Conservation (phyloP, 2,888 invertebrate species). For the Malthinus seriepunctatus region DNA sequence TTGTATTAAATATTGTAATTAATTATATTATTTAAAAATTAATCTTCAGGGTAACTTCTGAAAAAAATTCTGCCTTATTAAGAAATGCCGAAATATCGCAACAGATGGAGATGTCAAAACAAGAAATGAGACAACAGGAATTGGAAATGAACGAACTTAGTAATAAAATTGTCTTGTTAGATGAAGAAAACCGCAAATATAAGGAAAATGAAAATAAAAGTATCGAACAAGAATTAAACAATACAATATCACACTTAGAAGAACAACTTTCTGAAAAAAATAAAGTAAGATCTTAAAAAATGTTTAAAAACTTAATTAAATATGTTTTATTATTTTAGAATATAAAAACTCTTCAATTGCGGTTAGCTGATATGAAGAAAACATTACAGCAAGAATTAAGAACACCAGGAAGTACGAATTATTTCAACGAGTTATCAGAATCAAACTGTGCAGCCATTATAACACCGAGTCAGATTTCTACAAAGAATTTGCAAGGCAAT, state of each 20-base stretch:
- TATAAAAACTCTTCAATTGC: constrained; percentile 86
- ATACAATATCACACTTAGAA: constrained; percentile 60
- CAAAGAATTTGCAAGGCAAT: constrained; percentile 51
- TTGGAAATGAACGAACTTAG: constrained; percentile 65
- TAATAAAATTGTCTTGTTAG: constrained; percentile 60
- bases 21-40: background rate
- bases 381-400: constrained; percentile 85
- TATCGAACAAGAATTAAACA: constrained; percentile 57
- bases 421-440: constrained; percentile 61
- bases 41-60: constrained; percentile 66
- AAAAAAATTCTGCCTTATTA: constrained; percentile 74
- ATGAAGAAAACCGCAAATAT: constrained; percentile 53
- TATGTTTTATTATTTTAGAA: constrained; percentile 60
- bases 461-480: constrained; percentile 62
- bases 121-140: constrained; percentile 72
- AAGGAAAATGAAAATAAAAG: constrained; percentile 51
- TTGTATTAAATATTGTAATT: background rate
- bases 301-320: background rate
- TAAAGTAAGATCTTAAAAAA: constrained; percentile 53
- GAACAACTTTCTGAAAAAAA: constrained; percentile 67
- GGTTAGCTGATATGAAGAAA: constrained; percentile 88
- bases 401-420: constrained; percentile 52
- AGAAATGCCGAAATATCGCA: constrained; percentile 84
- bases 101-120: constrained; percentile 74
- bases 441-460: constrained; percentile 63